Base-by-base conservation (phyloP, 2,888 invertebrate species). In the Drosophila leonis region DNA sequence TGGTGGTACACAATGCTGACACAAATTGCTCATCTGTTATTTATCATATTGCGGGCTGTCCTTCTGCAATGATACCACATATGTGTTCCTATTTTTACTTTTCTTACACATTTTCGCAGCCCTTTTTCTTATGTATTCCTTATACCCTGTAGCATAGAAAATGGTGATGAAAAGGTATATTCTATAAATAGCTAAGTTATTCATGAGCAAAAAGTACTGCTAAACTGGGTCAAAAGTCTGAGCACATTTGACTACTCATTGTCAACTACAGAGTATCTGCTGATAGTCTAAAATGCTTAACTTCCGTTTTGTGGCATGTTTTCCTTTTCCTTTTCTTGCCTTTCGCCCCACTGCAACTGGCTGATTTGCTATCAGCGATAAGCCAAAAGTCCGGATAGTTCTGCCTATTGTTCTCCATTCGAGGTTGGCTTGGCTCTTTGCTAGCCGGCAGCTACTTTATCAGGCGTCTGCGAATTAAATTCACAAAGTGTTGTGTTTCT, bases 21-120 rank as follows among this genome's bases (percentile, higher is more conserved):
- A 87, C 85, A 74, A 82, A 72, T 70, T 75, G 86, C 89, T 87
- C 89, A 89, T 86, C 80, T 75, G 72, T 89, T 86, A 86, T 86
- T 86, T 86, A 87, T 86, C 80, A 76, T 80, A 75, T 74, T 76
- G 72, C 59, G 61, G 49, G 62, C 69, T 62, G 72, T 64, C 68
- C 67, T 67, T 37, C 37, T 65, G 31, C 46, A 39, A 64, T 27
- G 44, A 59, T 59, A 48, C 12, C n/a, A 27, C 42, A 29, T 46
- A 29, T 42, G 10, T 35, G 31, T 29, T 20, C 27, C 65, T 41
- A 55, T 68, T 77, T 73, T 60, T 60, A 76, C 70, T 70, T 75
- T 59, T 68, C 56, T 51, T 42, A 59, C 52, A 57, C 68, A 62
- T 73, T 75, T 72, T 74, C 72, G 65, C 72, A 63, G 64, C 70